These are phyloP conservation scores for Lerema accius DNA, from an alignment of 1,140 invertebrate species.

Conservation along the genomic window DNA sequence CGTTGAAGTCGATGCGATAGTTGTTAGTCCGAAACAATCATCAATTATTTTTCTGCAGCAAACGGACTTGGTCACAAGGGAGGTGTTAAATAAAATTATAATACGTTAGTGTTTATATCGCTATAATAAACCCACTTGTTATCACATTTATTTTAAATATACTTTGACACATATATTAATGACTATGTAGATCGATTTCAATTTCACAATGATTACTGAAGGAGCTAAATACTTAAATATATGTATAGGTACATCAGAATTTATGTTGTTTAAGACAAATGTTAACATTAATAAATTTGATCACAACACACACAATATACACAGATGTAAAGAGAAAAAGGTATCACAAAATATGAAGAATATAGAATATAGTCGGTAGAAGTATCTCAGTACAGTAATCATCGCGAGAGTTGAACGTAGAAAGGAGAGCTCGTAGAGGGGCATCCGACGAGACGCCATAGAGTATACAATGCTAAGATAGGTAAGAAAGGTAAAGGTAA, in stretches of 20 bases:
- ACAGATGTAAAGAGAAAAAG: slow-evolving; percentile 6
- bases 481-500: slow-evolving; percentile 44
- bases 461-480: slow-evolving; percentile 47
- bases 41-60: too few relatives aligned
- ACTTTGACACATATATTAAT: slow-evolving; percentile 80
- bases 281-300: background rate
- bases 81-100: slow-evolving; percentile 48
- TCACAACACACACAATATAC: background rate
- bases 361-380: background rate
- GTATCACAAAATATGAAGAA: slow-evolving; percentile 6
- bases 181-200: slow-evolving; percentile 63
- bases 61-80: too few relatives aligned
- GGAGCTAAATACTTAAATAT: slow-evolving; percentile 6
- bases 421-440: slow-evolving; percentile 20
- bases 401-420: slow-evolving; percentile 14
- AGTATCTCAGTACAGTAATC: slow-evolving; percentile 18
- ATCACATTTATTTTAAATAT: slow-evolving; percentile 82
- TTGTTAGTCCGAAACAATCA: too few relatives aligned
- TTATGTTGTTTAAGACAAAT: background rate
- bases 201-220: slow-evolving; percentile 57
- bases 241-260: slow-evolving; percentile 9
- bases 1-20: too few relatives aligned
- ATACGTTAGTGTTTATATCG: slow-evolving; percentile 60
- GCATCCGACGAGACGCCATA: slow-evolving; percentile 16
- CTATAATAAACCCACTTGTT: slow-evolving; percentile 82